Conservation (phyloP, 2,888 invertebrate genomes). For the Synergus laeviventris region DNA sequence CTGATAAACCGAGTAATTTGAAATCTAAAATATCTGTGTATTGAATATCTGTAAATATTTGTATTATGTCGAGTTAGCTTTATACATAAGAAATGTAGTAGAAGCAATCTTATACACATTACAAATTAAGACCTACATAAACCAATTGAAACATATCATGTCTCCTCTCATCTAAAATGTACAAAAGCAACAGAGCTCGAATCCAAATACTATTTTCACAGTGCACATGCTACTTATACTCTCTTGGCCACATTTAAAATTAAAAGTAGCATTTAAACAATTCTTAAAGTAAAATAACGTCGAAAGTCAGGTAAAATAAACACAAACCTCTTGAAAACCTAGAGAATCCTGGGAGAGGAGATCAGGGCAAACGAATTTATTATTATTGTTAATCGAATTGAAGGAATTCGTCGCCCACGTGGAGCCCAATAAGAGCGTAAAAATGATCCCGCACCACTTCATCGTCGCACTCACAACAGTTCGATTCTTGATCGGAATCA, state of each 20-base stretch:
- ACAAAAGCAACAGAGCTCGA: background rate
- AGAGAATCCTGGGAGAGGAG: background rate
- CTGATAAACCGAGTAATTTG: too few species aligned
- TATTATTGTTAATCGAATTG: constrained; percentile 14
- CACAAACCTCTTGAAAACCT: constrained; percentile 24
- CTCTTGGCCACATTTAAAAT: background rate
- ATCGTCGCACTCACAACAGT: constrained; percentile 26
- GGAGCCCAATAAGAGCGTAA: constrained; percentile 22
- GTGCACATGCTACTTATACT: background rate
- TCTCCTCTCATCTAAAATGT: background rate
- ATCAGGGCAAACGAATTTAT: constrained; percentile 11
- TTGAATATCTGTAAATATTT: too few species aligned
- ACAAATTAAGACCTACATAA: background rate
- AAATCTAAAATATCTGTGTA: too few species aligned
- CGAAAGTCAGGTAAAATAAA: background rate
- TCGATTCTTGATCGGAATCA: constrained; percentile 34
- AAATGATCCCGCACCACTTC: constrained; percentile 33
- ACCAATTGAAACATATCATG: background rate
- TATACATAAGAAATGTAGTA: background rate
- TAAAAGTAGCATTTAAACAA: background rate
- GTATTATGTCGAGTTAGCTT: too few species aligned
- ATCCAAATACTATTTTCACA: background rate
- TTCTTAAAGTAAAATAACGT: background rate
- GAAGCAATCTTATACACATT: background rate
- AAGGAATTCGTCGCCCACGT: constrained; percentile 20